Evolutionary conservation across 2,888 invertebrate genomes (phyloP).

Genomic region (Drosophila nr. perissopoda): DNA sequence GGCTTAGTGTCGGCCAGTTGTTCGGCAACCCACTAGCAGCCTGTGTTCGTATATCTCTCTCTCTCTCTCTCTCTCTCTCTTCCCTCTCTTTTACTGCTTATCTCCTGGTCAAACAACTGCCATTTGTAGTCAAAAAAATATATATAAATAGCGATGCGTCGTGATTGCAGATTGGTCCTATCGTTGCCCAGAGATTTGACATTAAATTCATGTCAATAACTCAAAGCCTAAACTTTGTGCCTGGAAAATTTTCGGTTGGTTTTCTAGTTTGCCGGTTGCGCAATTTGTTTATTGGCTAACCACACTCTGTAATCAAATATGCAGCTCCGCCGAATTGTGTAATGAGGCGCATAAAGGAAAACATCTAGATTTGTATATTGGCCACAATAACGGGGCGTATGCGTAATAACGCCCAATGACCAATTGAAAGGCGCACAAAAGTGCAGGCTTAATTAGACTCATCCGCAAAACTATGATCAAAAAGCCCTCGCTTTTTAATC

Average conservation of each 20-base stretch:
- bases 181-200: conserved; percentile 63
- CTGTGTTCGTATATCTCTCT: conserved; percentile 16
- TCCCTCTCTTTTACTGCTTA: neutral
- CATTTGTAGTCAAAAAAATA: conserved; percentile 5
- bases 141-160: conserved; percentile 40
- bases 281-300: conserved; percentile 8
- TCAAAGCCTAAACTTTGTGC: conserved; percentile 53
- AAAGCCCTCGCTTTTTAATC: too few species aligned
- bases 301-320: conserved; percentile 31
- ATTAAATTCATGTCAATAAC: conserved; percentile 57
- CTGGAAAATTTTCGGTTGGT: conserved; percentile 7
- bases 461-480: too few species aligned
- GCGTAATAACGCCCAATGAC: conserved; percentile 62
- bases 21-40: conserved; percentile 9
- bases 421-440: conserved; percentile 51
- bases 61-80: conserved; percentile 8
- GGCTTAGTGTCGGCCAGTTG: conserved; percentile 34
- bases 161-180: conserved; percentile 30
- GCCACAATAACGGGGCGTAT: conserved; percentile 58
- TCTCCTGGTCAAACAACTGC: conserved; percentile 6
- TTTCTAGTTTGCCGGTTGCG: conserved; percentile 26
- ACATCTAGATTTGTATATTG: conserved; percentile 21
- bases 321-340: conserved; percentile 49
- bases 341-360: conserved; percentile 45
- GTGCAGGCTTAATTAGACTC: conserved; percentile 68